A percentile compares a stretch with the other conserved stretches of the same genome.
Conservation (phyloP, 2,888 invertebrate genomes). For the Xestia rhomboidea region DNA sequence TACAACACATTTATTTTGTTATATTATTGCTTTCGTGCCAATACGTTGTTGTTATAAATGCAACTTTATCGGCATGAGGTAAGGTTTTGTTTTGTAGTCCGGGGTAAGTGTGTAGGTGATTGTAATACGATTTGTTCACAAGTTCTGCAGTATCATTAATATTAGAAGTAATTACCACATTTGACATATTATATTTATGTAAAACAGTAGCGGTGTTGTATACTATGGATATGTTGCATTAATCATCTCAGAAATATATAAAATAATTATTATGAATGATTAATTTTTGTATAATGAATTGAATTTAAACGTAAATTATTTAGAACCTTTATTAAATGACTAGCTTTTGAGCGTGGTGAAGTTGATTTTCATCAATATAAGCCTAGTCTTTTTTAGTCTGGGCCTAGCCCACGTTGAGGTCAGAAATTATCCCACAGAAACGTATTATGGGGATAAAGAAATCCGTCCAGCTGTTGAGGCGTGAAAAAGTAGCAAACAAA, state of each 20-base stretch:
- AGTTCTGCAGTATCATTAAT: constrained; percentile 54
- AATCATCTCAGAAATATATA: constrained; percentile 22
- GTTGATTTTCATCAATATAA: background rate
- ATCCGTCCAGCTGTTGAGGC: background rate
- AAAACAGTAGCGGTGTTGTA: constrained; percentile 41
- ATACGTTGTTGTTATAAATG: constrained; percentile 3
- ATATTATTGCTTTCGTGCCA: constrained; percentile 22
- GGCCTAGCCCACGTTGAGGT: background rate
- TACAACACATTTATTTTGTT: constrained; percentile 22
- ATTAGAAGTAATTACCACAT: constrained; percentile 53
- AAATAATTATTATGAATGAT: constrained; percentile 9
- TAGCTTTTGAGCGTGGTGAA: background rate
- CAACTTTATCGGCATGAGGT: background rate
- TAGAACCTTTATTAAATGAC: background rate
- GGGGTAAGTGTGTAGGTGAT: constrained; percentile 1
- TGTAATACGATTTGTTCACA: constrained; percentile 39
- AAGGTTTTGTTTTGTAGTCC: constrained; percentile 11
- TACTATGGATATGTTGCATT: constrained; percentile 12
- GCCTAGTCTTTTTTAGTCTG: background rate
- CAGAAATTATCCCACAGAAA: background rate
- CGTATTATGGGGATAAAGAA: background rate
- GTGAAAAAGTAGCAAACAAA: background rate
- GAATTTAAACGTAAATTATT: constrained; percentile 12
- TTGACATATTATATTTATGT: constrained; percentile 47
- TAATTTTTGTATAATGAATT: background rate